Evolutionary conservation across 2,888 invertebrate genomes (phyloP).

Genomic region (Tigriopus californicus): DNA sequence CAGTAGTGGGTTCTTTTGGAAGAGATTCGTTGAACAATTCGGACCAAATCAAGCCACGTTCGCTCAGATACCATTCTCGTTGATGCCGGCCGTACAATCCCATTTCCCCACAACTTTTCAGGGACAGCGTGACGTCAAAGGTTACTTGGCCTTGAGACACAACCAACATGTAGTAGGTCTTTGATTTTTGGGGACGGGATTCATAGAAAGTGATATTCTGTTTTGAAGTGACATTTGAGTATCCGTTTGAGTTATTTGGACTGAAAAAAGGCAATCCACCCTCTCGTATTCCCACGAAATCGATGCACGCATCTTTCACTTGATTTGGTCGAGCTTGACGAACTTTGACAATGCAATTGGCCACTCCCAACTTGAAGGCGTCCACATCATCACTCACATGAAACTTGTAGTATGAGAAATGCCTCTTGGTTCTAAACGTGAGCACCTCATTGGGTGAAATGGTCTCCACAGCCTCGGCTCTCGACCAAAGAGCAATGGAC

Average conservation of each 20-base stretch:
- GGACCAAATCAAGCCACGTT: constrained; percentile 7
- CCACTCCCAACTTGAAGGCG: constrained; percentile 28
- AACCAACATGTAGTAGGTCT: constrained; percentile 32
- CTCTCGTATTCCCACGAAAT: constrained; percentile 27
- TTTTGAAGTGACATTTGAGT: constrained; percentile 22
- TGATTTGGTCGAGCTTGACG: background rate
- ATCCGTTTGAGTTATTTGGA: background rate
- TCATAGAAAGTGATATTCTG: constrained; percentile 27
- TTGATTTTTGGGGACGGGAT: constrained; percentile 29
- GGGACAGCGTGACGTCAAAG: constrained; percentile 20
- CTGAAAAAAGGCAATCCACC: constrained; percentile 27
- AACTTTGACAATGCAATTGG: constrained; percentile 27
- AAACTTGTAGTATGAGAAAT: constrained; percentile 32
- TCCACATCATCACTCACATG: constrained; percentile 31
- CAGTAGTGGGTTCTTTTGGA: constrained; percentile 3
- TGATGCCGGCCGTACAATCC: constrained; percentile 14
- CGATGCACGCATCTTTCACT: constrained; percentile 25
- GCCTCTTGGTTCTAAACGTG: constrained; percentile 26
- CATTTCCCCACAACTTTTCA: constrained; percentile 20
- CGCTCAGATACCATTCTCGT: constrained; percentile 11
- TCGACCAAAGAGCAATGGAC: constrained; percentile 33
- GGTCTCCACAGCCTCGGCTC: constrained; percentile 27
- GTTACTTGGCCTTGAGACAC: constrained; percentile 22
- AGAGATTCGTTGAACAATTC: background rate
- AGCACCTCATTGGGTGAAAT: constrained; percentile 28